A percentile compares a stretch with the other conserved stretches of the same genome.
phyloP scores from a whole-genome alignment of 2,888 invertebrate species.

The Orchestes rusci region DNA sequence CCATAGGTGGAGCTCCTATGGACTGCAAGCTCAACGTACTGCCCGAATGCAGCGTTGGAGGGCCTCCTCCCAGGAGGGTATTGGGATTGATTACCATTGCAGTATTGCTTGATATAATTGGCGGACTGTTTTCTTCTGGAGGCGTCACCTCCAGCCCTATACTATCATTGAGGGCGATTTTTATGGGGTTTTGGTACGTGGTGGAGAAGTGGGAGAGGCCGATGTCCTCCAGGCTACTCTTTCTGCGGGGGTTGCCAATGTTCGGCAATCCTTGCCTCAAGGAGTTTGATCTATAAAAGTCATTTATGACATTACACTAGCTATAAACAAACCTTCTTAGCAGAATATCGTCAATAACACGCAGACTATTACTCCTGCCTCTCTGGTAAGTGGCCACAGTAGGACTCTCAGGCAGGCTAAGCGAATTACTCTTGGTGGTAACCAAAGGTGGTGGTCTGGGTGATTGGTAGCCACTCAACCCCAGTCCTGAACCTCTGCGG shows the following conservation, averaged over 20 bases:
- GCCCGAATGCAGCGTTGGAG: constrained; percentile 35
- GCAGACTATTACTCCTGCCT: constrained; percentile 72
- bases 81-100: constrained; percentile 16
- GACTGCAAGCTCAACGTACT: constrained; percentile 38
- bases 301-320: background rate
- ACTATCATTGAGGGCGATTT: constrained; percentile 78
- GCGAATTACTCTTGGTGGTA: constrained; percentile 80
- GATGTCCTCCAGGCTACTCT: constrained; percentile 80
- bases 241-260: constrained; percentile 56
- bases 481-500: constrained; percentile 38
- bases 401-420: constrained; percentile 83
- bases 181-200: constrained; percentile 68
- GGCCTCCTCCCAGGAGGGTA: constrained; percentile 5
- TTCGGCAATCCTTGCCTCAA: constrained; percentile 72
- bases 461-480: constrained; percentile 50
- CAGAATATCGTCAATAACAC: constrained; percentile 80
- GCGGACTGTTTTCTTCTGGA: constrained; percentile 51
- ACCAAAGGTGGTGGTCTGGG: constrained; percentile 71
- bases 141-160: constrained; percentile 69
- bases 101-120: constrained; percentile 47
- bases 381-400: constrained; percentile 73
- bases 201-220: constrained; percentile 75
- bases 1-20: constrained; percentile 12
- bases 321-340: constrained; percentile 50
- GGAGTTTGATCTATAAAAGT: constrained; percentile 56